Percentiles rank a stretch among this genome's conserved stretches.
Evolutionary conservation across 2,888 invertebrate species (phyloP).

Genomic region (Podotricha telesiphe): DNA sequence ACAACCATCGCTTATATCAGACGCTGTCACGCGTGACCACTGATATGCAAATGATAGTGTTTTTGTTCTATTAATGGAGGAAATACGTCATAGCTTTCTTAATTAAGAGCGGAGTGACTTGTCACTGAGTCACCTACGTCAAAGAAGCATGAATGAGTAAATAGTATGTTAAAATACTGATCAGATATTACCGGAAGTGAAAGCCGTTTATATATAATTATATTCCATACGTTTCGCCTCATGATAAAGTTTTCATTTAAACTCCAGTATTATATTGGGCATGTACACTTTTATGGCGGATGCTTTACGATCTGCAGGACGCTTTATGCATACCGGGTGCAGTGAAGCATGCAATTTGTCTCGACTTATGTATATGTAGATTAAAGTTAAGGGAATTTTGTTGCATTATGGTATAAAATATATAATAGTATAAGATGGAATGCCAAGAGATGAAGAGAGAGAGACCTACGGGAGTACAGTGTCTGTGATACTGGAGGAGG

Average conservation of each 20-base stretch:
- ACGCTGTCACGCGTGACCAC: no score
- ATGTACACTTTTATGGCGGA: constrained; percentile 35
- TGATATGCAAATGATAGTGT: no score
- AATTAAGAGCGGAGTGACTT: no score
- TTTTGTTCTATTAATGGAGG: no score
- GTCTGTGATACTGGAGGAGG: no score
- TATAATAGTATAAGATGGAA: no score
- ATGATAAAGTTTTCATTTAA: constrained; percentile 31
- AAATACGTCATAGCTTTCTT: no score
- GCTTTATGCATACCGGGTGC: constrained; percentile 26
- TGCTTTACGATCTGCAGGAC: constrained; percentile 34
- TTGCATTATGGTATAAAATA: not conserved
- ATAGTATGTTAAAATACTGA: not conserved
- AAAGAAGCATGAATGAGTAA: no score
- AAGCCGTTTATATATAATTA: not conserved
- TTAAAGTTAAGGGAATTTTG: constrained; percentile 5
- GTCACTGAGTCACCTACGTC: no score
- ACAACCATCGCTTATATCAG: no score
- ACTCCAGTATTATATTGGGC: constrained; percentile 31
- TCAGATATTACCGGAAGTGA: not conserved
- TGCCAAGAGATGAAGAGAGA: no score
- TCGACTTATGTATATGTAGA: constrained; percentile 8
- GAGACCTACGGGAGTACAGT: no score
- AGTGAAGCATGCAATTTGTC: constrained; percentile 32
- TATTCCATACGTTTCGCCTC: constrained; percentile 6